Evolutionary conservation across 92 coral and sea anemone genomes (phyloP), one percentile per base, ranked within the genome.

Genomic region (Siderastrea siderea): DNA sequence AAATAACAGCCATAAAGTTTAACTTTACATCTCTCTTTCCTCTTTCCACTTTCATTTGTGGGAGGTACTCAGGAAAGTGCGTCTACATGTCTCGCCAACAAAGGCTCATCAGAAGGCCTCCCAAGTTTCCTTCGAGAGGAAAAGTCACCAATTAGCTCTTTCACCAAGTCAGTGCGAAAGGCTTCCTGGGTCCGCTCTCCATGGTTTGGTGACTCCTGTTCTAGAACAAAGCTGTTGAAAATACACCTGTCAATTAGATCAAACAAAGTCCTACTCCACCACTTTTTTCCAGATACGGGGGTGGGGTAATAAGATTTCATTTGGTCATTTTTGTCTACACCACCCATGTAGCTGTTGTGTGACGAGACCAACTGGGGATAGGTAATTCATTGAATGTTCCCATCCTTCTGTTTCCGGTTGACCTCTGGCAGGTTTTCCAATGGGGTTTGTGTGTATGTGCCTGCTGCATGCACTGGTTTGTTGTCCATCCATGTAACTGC

Each of bases 281-380:
- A 89, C 19, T 82, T 89, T 60, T 68, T 83, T 67, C 88, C 79
- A 50, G 83, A 1, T 47, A 88, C 79, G 9, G 83, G 78, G 69
- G 81, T 91, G 54, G 73, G 7, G 74, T 81, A 87, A 48, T 81
- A 91, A 5, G 94, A 91, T 54, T 61, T 71, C 90, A 90, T 86
- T 67, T 90, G 86, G 53, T 90, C 78, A 86, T 90, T 90, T 47
- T 13, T 45, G 26, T 90, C 93, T 55, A n/a, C n/a, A n/a, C n/a
- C n/a, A n/a, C n/a, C n/a, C n/a, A n/a, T n/a, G n/a, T n/a, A n/a
- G n/a, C n/a, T 61, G 53, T 85, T 86, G 81, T 86, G 86, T 6
- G 17, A 52, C 26, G 79, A 7, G 8, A 63, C 65, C 0, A 68
- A 16, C 47, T 74, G 59, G 59, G 78, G 83, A 43, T 65, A 91